Percentiles rank a stretch among this genome's conserved stretches.
These are phyloP conservation scores for Anarsia innoxiella DNA, from an alignment of 2,888 invertebrate species.

Conservation along the genomic window DNA sequence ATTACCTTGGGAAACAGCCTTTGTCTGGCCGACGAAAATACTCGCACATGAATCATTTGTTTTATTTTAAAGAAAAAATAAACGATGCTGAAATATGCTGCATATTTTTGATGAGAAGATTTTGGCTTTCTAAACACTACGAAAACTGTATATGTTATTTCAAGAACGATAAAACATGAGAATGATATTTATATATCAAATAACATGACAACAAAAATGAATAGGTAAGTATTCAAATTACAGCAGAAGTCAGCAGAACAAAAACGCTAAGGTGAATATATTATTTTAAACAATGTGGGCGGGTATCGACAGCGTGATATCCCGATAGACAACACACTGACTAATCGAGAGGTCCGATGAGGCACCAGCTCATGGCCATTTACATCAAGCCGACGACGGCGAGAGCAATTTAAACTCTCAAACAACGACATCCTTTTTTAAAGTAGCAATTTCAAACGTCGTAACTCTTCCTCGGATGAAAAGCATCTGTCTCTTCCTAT, in stretches of 20 bases:
- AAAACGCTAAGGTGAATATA: constrained; percentile 16
- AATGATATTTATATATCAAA: constrained; percentile 2
- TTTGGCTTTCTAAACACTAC: too few species aligned
- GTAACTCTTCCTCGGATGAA: constrained; percentile 1
- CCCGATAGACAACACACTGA: constrained; percentile 32
- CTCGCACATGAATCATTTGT: constrained; percentile 13
- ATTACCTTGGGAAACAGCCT: constrained; percentile 29
- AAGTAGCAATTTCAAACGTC: background rate
- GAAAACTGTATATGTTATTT: too few species aligned
- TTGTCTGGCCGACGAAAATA: constrained; percentile 22
- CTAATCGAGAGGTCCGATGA: constrained; percentile 31
- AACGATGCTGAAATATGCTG: too few species aligned
- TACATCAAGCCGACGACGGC: constrained; percentile 37
- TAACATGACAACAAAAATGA: background rate
- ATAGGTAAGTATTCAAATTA: too few species aligned
- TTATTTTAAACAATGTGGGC: constrained; percentile 24
- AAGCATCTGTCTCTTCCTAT: background rate
- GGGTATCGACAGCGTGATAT: constrained; percentile 25
- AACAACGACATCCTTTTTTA: constrained; percentile 49
- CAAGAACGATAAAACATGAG: too few species aligned
- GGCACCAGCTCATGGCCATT: constrained; percentile 34
- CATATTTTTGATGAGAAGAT: too few species aligned
- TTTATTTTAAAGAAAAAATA: too few species aligned
- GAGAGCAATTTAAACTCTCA: constrained; percentile 47
- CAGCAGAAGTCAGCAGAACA: too few species aligned